A percentile compares a stretch with the other conserved stretches of the same genome.
phyloP scores from a whole-genome alignment of 2,113 vertebrate species.

The Nerophis lumbriciformis region DNA sequence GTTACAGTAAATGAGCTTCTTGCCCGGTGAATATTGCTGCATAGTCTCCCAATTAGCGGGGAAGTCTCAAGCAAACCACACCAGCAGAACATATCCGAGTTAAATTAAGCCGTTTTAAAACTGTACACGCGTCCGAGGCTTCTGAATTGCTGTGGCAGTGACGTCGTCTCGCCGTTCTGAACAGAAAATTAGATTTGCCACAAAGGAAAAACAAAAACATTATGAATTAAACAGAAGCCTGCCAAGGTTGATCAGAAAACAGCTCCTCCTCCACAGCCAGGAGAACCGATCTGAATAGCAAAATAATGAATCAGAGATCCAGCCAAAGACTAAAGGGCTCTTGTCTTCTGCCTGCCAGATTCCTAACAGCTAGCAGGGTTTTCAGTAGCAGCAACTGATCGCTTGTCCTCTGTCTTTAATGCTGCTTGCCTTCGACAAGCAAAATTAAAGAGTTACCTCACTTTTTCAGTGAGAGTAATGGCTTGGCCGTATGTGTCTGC shows the following conservation, averaged over 20 bases:
- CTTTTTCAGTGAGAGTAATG: conserved; percentile 14
- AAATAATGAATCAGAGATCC: conserved; percentile 52
- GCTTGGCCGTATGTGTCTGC: too few relatives aligned
- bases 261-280: conserved; percentile 27
- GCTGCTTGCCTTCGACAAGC: neutral
- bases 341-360: conserved; percentile 48
- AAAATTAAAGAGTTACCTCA: conserved; percentile 35
- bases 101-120: conserved; percentile 54
- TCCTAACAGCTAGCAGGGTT: conserved; percentile 44
- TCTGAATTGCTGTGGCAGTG: conserved; percentile 9
- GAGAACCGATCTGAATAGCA: conserved; percentile 43
- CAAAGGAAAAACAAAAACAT: conserved; percentile 47
- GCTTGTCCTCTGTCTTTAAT: neutral
- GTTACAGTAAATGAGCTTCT: conserved; percentile 40
- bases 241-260: conserved; percentile 41
- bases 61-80: conserved; percentile 10
- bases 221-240: conserved; percentile 38
- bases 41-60: conserved; percentile 59
- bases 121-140: conserved; percentile 25
- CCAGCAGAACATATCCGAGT: conserved; percentile 47
- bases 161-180: too few relatives aligned
- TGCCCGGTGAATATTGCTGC: conserved; percentile 22
- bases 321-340: conserved; percentile 50
- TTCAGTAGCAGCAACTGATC: conserved; percentile 33
- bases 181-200: conserved; percentile 36